These are phyloP conservation scores for Anolis sagrei DNA, from an alignment of 2,113 vertebrate genomes.

Conservation along the genomic window DNA sequence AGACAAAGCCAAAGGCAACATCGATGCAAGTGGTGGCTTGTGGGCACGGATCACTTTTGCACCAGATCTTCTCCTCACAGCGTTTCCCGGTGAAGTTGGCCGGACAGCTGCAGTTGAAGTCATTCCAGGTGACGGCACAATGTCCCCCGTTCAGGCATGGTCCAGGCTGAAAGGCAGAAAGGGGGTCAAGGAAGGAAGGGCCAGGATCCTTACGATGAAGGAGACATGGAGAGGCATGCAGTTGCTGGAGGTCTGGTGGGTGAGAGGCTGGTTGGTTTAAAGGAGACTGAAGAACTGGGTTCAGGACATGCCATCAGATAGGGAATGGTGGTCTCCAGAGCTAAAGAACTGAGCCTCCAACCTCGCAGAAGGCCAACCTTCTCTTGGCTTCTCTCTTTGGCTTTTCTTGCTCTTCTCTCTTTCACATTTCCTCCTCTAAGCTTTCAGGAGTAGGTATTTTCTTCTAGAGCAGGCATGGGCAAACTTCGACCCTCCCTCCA, in stretches of 20 bases:
- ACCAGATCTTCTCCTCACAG: constrained; percentile 91
- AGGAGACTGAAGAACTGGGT: neutral
- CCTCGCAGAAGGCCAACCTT: neutral
- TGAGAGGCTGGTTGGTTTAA: neutral
- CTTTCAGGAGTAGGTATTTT: too few relatives aligned
- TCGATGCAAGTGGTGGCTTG: constrained; percentile 81
- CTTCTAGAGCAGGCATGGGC: too few relatives aligned
- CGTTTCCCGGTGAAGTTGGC: constrained; percentile 84
- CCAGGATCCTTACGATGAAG: neutral
- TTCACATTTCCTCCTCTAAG: neutral
- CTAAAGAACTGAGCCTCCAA: neutral
- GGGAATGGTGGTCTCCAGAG: neutral
- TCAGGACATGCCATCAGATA: neutral
- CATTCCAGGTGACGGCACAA: constrained; percentile 92
- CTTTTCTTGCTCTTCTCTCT: neutral
- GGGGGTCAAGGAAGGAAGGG: neutral
- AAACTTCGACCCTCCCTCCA: too few relatives aligned
- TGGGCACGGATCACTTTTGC: constrained; percentile 82
- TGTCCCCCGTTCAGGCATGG: constrained; percentile 88
- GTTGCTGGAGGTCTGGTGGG: neutral
- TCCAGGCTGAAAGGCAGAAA: constrained; percentile 72
- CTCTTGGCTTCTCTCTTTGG: neutral
- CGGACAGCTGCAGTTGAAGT: constrained; percentile 89
- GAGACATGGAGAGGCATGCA: constrained; percentile 3
- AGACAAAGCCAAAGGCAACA: constrained; percentile 89